Base-by-base conservation (phyloP, 2,797 vertebrate genomes). In the Mareca strepera region DNA sequence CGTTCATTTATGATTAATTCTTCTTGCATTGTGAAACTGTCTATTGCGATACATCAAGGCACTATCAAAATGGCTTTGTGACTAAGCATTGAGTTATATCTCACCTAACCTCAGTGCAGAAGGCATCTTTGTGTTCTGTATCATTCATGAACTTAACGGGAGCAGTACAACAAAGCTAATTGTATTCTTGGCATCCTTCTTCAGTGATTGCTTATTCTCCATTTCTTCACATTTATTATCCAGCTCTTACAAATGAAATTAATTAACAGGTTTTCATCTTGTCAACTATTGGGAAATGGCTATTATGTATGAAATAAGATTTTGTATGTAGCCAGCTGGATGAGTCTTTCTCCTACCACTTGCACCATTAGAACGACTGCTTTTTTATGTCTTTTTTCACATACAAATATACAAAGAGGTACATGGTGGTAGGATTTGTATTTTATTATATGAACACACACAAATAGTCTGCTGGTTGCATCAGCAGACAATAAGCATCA, bases 161-260 rank as follows among this genome's bases (percentile, higher is more conserved):
- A 86, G n/a, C 39, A 59, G 59, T 7, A 28, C 39, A 94, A 69
- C 26, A 88, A 82, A 94, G 46, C n/a, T 74, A 76, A 88, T 7
- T 76, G 46, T 55, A 63, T 67, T 78, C 55, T 46, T 73, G 69
- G 52, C 67, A 82, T 31, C 14, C 1, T 53, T 82, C 52, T 82
- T 73, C 81, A 67, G 23, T 2, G 56, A 88, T 39, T 28, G 39
- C 44, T 87, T 93, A 75, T 88, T 95, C 76, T 82, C 28, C 43
- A 11, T 63, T 72, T 86, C 66, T 86, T 88, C 22, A 55, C 55
- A 90, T 91, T 72, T 76, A 72, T 90, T 88, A 77, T 28, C 14
- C n/a, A 86, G 58, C 16, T 83, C 11, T 73, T 68, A 72, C 2
- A 92, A 93, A 86, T 63, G 6, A 86, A 95, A 94, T 86, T 43